Evolutionary conservation across 2,797 vertebrate genomes (phyloP), one percentile per base, ranked within the genome.

Genomic region (Malacoctenus gilli): DNA sequence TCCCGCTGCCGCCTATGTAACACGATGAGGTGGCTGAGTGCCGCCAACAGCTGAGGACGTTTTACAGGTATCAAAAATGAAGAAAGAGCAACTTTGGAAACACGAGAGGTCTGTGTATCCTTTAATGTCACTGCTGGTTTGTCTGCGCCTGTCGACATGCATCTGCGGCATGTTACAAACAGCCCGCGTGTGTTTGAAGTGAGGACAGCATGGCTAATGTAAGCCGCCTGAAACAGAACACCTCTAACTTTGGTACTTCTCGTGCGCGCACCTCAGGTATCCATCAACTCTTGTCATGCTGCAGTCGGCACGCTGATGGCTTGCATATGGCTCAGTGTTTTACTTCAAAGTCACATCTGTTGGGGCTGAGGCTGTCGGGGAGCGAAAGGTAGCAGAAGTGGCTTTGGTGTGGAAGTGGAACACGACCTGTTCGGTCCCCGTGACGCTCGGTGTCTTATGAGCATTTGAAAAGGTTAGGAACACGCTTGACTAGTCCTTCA

Each of bases 111-210:
- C 60, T 31, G 51, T 38, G 64, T 75, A 69, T 80, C 83, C 86
- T 86, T 87, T 85, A 85, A 87, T 76, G 85, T 80, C 75, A 51
- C 61, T 38, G 67, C 52, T 74, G 57, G 78, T 87, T 83, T 76
- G 76, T 69, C 80, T 69, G 39, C 59, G 73, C 53, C 80, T 84
- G 87, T 87, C 87, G 66, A 54, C 79, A 59, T 62, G 70, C 78
- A 82, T 84, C 79, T 80, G 82, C 49, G 51, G 71, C 28, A 15
- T 37, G 65, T 84, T 77, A 57, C 64, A 59, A 72, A 75, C 72
- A 72, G 74, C 67, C 67, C 62, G 16, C 67, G 61, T 68, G 71
- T 75, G 77, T 85, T 82, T 87, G 80, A 87, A 78, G 84, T 72
- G 84, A 78, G 76, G 83, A 84, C 83, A 83, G 80, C 67, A 44